phyloP scores from a whole-genome alignment of 2,113 vertebrate species.

The Cynopterus brachyotis region DNA sequence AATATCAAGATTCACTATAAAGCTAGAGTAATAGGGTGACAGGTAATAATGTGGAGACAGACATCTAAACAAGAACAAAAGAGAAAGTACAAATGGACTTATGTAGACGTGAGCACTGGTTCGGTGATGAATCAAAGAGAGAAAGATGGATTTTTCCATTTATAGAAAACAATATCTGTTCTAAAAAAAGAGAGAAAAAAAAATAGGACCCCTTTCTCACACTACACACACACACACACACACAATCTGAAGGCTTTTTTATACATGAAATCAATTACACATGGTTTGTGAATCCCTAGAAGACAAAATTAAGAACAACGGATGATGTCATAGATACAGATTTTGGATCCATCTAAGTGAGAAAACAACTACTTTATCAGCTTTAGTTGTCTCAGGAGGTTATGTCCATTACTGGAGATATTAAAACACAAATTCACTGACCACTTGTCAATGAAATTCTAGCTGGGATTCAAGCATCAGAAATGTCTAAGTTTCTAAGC shows the following conservation, averaged over 20 bases:
- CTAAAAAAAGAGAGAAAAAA: not conserved
- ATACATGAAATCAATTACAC: not conserved
- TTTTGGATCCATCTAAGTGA: not conserved
- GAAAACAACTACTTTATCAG: not conserved
- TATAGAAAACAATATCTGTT: not conserved
- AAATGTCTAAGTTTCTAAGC: slow-evolving; percentile 13
- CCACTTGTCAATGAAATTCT: not conserved
- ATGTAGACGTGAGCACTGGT: not conserved
- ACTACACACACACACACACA: not conserved
- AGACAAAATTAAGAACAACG: slow-evolving; percentile 1
- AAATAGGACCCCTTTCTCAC: not conserved
- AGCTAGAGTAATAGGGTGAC: not conserved
- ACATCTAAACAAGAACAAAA: not conserved
- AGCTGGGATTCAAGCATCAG: not conserved
- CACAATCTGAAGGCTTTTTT: not conserved
- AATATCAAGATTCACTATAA: not conserved
- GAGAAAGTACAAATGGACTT: not conserved
- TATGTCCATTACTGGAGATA: not conserved
- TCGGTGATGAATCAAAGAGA: not conserved
- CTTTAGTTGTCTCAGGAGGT: not conserved
- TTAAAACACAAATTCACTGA: not conserved
- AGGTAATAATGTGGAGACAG: not conserved
- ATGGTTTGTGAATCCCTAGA: not conserved
- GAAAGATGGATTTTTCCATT: not conserved
- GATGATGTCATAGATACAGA: not conserved